Conservation (phyloP, 2,888 invertebrate genomes). For the Xestobium rufovillosum region DNA sequence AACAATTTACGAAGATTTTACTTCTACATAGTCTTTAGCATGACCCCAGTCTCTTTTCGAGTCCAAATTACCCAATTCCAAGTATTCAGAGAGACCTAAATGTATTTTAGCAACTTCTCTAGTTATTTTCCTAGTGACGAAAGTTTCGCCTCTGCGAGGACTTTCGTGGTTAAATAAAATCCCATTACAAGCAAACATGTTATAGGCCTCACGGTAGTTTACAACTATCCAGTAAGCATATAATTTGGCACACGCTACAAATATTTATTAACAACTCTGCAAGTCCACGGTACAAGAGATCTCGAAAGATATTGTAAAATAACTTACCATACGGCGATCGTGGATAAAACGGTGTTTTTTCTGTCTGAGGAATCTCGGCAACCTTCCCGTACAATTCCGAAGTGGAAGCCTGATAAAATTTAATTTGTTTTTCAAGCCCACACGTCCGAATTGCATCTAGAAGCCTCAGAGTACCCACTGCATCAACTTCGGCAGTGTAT, state of each 20-base stretch:
- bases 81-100: slow-evolving; percentile 71
- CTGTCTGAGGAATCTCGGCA: slow-evolving; percentile 85
- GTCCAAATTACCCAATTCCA: slow-evolving; percentile 92
- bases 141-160: slow-evolving; percentile 92
- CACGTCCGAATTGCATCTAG: slow-evolving; percentile 89
- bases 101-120: slow-evolving; percentile 95
- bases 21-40: slow-evolving; percentile 92
- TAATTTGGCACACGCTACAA: slow-evolving; percentile 85
- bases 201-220: slow-evolving; percentile 92
- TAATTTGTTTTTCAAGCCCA: slow-evolving; percentile 69
- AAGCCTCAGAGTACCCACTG: slow-evolving; percentile 84
- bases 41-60: slow-evolving; percentile 98
- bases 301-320: too few species aligned
- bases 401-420: slow-evolving; percentile 93
- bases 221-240: slow-evolving; percentile 95
- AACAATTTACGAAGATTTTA: slow-evolving; percentile 36
- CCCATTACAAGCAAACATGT: slow-evolving; percentile 93
- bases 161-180: slow-evolving; percentile 96
- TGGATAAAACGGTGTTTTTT: slow-evolving; percentile 93
- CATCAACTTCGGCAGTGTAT: slow-evolving; percentile 98
- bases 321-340: slow-evolving; percentile 90
- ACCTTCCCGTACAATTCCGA: slow-evolving; percentile 94
- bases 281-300: too few species aligned
- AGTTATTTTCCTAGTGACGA: slow-evolving; percentile 97
- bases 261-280: slow-evolving; percentile 8